phyloP scores from a whole-genome alignment of 23 tunicate species.

The Botrylloides violaceus region DNA sequence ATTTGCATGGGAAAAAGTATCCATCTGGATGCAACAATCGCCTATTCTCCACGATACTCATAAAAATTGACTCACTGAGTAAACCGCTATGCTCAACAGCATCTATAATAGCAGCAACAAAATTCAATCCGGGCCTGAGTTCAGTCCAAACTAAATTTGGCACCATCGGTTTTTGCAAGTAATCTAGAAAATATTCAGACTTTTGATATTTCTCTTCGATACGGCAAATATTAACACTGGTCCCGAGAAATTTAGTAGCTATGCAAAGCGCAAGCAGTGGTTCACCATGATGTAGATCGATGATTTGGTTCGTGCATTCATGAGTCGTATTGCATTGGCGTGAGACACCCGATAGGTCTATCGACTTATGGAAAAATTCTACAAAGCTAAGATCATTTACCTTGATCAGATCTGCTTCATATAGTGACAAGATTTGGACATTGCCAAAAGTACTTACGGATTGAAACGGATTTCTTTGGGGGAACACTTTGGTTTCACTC shows the following conservation, averaged over 20 bases:
- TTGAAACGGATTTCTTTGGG: neutral
- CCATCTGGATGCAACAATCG: constrained; percentile 3
- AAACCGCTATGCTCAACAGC: constrained; percentile 4
- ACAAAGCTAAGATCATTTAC: neutral
- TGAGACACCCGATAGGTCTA: neutral
- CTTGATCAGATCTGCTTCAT: neutral
- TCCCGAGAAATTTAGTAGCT: neutral
- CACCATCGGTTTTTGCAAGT: neutral
- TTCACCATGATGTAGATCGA: neutral
- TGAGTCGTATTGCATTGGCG: neutral
- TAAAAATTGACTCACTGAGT: neutral
- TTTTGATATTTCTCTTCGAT: neutral
- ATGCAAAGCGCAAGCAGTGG: neutral
- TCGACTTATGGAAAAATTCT: neutral
- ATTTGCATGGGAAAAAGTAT: constrained; percentile 27
- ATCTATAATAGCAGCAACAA: constrained; percentile 10
- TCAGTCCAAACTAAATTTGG: neutral
- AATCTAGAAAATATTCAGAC: neutral
- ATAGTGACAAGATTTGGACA: neutral
- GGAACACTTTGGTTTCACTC: neutral
- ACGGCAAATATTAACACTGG: neutral
- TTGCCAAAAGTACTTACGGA: neutral
- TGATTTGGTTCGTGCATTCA: neutral
- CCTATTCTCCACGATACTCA: neutral
- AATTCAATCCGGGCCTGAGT: neutral